Percentiles rank a stretch among this genome's conserved stretches.
phyloP scores from a whole-genome alignment of 2,888 invertebrate species.

The Mactromeris polynyma region DNA sequence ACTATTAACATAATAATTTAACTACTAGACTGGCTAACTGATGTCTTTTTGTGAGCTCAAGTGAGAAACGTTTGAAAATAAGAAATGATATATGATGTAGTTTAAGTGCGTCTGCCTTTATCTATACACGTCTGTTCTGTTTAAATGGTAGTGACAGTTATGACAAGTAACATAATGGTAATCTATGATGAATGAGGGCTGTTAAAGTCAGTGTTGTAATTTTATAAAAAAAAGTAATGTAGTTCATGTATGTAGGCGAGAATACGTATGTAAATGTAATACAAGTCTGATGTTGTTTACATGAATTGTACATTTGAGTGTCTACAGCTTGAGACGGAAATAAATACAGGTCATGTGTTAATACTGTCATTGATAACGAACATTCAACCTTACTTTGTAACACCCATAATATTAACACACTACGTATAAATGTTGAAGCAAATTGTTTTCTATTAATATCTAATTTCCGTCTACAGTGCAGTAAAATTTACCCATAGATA shows the following conservation, averaged over 20 bases:
- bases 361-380: no score
- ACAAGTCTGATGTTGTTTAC: not conserved
- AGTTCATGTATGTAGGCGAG: not conserved
- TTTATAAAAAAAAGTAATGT: not conserved
- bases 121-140: not conserved
- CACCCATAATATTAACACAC: no score
- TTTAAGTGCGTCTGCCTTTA: not conserved
- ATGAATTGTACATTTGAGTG: not conserved
- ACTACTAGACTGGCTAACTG: not conserved
- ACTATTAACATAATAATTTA: not conserved
- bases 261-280: not conserved
- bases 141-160: constrained; percentile 4
- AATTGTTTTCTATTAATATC: no score
- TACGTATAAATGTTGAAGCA: no score
- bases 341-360: no score
- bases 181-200: not conserved
- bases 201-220: not conserved
- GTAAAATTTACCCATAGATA: no score
- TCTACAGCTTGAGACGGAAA: no score
- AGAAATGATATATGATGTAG: not conserved
- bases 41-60: not conserved
- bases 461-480: no score
- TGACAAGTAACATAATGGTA: constrained; percentile 5
- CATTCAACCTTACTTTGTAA: no score
- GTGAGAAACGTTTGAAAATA: not conserved